Evolutionary conservation across 2,888 invertebrate species (phyloP).

Genomic region (Euspilapteryx auroguttella): DNA sequence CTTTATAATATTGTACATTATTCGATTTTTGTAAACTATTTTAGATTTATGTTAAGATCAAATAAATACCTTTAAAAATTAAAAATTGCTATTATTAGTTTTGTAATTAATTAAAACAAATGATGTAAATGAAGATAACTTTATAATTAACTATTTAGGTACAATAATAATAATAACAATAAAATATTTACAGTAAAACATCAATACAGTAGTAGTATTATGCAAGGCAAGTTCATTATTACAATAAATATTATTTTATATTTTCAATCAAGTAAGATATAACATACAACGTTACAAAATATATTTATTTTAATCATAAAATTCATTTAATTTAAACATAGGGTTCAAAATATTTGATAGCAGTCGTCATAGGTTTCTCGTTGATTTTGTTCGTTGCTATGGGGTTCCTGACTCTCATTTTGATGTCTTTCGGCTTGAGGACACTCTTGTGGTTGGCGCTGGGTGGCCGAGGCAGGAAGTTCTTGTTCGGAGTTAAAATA

Average conservation of each 20-base stretch:
- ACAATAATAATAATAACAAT: no score
- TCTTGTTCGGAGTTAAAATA: slow-evolving; percentile 60
- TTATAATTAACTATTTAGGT: no score
- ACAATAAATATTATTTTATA: slow-evolving; percentile 45
- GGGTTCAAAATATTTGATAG: slow-evolving; percentile 58
- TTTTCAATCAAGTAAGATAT: slow-evolving; percentile 21
- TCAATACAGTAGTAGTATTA: slow-evolving; percentile 49
- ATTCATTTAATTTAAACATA: slow-evolving; percentile 28
- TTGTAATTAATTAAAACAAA: no score
- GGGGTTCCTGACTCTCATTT: slow-evolving; percentile 70
- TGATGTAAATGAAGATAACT: no score
- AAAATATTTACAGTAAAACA: slow-evolving; percentile 36
- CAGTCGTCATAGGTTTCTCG: slow-evolving; percentile 58
- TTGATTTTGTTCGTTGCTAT: slow-evolving; percentile 62
- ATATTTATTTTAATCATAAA: slow-evolving; percentile 5
- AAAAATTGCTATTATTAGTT: no score
- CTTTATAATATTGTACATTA: no score
- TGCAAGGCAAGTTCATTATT: slow-evolving; percentile 53
- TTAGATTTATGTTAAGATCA: no score
- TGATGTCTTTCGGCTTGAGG: slow-evolving; percentile 77
- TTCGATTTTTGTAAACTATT: no score
- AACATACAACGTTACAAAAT: slow-evolving; percentile 10
- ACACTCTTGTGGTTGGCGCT: slow-evolving; percentile 75
- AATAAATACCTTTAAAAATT: no score
- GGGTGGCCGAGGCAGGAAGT: slow-evolving; percentile 54